Base-by-base conservation (phyloP, 2,888 invertebrate genomes). In the Caenorhabditis macrosperma region DNA sequence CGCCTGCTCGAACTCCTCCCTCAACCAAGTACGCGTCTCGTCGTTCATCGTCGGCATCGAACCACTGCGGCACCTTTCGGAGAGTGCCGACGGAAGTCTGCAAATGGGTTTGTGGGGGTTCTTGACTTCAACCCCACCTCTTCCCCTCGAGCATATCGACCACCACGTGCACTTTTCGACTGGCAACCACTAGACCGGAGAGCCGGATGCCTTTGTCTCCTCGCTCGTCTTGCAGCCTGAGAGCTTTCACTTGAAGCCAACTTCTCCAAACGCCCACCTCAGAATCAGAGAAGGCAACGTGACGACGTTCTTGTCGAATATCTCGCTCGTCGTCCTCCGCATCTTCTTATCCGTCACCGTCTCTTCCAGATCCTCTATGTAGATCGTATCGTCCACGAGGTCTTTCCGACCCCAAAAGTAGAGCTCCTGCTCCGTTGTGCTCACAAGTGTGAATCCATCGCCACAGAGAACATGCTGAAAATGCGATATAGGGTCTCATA, bases 341-440 rank as follows among this genome's bases (percentile, higher is more conserved):
- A 57, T 63, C 30, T 63, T 66, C 17, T 59, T 69, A 12, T 63
- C 63, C 10, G 38, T 46, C 15, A 68, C 57, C 15, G 72, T 71
- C 10, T 68, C 68, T 20, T 74, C 78, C 15, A 78, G 44, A n/a
- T 67, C 67, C 30, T 78, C 78, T 0, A 72, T 54, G 15, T 33
- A 64, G 15, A 78, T 46, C 38, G 61, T 30, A 4, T 55, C 55
- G 38, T 63, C 61, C 22, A 52, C 60, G 7, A 30, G 48, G 7
- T 83, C 81, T 57, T 88, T 88, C 7, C 84, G 75, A 22, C 94
- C 94, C 94, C 94, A 94, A 87, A 94, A 93, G 83, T 93, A 93
- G 9, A 94, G 91, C 26, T 93, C 93, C 89, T 94, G 94, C 82
- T 94, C 93, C 46, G 93, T 91, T 0, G 94, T 94, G 3, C 93